Evolutionary conservation across 2,797 vertebrate species (phyloP).

Genomic region (Zenarchopterus dispar): DNA sequence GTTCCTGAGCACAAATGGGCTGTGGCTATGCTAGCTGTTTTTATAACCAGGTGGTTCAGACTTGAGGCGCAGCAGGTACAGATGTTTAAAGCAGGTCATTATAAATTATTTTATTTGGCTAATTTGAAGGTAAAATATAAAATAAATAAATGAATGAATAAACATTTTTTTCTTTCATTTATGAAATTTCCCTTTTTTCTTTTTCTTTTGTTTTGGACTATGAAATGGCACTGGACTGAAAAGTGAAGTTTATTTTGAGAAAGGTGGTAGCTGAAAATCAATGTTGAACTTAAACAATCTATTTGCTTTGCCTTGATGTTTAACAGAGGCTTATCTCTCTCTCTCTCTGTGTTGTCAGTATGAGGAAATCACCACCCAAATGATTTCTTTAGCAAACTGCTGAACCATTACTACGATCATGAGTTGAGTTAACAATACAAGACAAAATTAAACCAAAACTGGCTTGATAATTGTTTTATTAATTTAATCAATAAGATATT

Average conservation of each 20-base stretch:
- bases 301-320: conserved; percentile 67
- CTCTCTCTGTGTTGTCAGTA: conserved; percentile 23
- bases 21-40: conserved; percentile 50
- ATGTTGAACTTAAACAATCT: conserved; percentile 64
- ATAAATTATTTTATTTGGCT: conserved; percentile 57
- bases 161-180: conserved; percentile 1
- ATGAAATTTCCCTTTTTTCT: conserved; percentile 25
- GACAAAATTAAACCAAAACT: background rate
- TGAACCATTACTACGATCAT: background rate
- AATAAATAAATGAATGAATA: conserved; percentile 19
- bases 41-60: conserved; percentile 66
- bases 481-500: too few relatives aligned
- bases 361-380: conserved; percentile 29
- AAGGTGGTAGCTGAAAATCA: conserved; percentile 59
- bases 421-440: background rate
- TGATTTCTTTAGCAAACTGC: background rate
- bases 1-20: conserved; percentile 42
- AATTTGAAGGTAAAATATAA: conserved; percentile 42
- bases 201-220: conserved; percentile 12
- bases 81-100: conserved; percentile 66
- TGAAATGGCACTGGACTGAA: conserved; percentile 45
- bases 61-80: conserved; percentile 46
- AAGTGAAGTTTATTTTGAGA: conserved; percentile 51
- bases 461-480: too few relatives aligned
- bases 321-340: conserved; percentile 52